Conservation (phyloP, 1,140 invertebrate genomes). For the Akabosia matsudoensis region DNA sequence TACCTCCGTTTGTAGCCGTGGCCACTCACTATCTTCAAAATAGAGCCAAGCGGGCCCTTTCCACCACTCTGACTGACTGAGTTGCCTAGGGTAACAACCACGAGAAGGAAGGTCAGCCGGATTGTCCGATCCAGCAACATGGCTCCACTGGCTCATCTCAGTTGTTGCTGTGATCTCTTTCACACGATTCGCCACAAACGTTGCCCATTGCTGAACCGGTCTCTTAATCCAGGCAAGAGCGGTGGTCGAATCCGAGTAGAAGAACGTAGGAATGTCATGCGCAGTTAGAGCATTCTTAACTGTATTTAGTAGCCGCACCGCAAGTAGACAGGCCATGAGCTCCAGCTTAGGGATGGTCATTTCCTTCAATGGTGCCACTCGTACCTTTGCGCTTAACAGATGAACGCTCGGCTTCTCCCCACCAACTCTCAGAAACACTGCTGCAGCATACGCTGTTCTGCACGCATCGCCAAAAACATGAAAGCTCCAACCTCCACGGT, state of each 20-base stretch:
- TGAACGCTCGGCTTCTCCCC: constrained; percentile 15
- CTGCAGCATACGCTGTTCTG: neutral
- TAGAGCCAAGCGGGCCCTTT: neutral
- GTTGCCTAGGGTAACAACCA: neutral
- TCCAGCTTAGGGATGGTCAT: constrained; percentile 49
- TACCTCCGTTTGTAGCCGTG: neutral
- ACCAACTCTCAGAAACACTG: neutral
- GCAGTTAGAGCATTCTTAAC: neutral
- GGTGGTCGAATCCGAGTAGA: constrained; percentile 33
- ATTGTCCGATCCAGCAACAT: constrained; percentile 33
- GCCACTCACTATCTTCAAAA: neutral
- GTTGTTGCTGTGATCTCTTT: constrained; percentile 38
- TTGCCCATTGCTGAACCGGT: constrained; percentile 13
- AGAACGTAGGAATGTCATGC: constrained; percentile 4
- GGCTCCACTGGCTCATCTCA: constrained; percentile 29
- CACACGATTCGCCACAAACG: constrained; percentile 39
- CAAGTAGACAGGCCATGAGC: constrained; percentile 46
- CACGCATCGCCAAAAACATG: neutral
- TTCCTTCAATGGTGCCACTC: constrained; percentile 46
- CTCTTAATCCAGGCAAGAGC: constrained; percentile 25
- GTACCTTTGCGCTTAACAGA: constrained; percentile 46
- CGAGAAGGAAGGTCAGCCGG: constrained; percentile 40
- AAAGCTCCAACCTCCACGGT: neutral
- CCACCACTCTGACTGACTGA: neutral
- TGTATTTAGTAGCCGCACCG: constrained; percentile 10